These are phyloP conservation scores for Zaprionus taronus DNA, from an alignment of 1,140 invertebrate genomes.

Conservation along the genomic window DNA sequence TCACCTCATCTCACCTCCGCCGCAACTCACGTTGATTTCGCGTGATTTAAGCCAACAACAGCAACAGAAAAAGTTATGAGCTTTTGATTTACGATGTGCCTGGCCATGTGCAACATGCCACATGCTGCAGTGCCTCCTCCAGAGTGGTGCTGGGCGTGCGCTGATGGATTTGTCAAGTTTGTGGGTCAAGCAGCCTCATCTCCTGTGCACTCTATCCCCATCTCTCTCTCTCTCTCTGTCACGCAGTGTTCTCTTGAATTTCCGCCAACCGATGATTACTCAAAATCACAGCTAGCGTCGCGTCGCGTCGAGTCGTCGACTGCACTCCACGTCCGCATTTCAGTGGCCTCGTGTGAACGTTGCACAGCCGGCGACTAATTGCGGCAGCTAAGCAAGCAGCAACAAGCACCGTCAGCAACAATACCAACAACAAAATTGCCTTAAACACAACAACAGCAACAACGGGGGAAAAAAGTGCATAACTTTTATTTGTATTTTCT, in stretches of 20 bases:
- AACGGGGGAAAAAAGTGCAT: slow-evolving; percentile 34
- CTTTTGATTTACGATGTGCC: slow-evolving; percentile 76
- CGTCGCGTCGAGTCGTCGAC: no score
- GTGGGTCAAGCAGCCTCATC: slow-evolving; percentile 60
- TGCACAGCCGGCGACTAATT: slow-evolving; percentile 67
- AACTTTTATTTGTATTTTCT: slow-evolving; percentile 36
- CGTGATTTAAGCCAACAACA: slow-evolving; percentile 57
- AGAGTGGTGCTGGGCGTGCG: slow-evolving; percentile 49
- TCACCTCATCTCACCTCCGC: neutral
- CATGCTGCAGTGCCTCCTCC: slow-evolving; percentile 13
- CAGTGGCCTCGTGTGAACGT: slow-evolving; percentile 58
- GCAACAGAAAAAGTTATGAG: slow-evolving; percentile 72
- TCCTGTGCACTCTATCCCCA: neutral
- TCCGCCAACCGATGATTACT: slow-evolving; percentile 76
- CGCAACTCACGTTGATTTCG: slow-evolving; percentile 46
- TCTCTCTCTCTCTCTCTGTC: slow-evolving; percentile 6
- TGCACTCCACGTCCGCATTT: slow-evolving; percentile 24
- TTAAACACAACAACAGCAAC: slow-evolving; percentile 11
- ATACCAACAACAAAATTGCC: slow-evolving; percentile 11
- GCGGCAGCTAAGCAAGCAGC: slow-evolving; percentile 47
- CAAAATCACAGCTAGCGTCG: slow-evolving; percentile 70
- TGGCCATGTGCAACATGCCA: slow-evolving; percentile 33
- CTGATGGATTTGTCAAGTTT: slow-evolving; percentile 81
- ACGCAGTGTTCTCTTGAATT: slow-evolving; percentile 46
- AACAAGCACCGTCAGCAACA: slow-evolving; percentile 27